Evolutionary conservation across 2,888 invertebrate species (phyloP).

Genomic region (Notocelia uddmanniana): DNA sequence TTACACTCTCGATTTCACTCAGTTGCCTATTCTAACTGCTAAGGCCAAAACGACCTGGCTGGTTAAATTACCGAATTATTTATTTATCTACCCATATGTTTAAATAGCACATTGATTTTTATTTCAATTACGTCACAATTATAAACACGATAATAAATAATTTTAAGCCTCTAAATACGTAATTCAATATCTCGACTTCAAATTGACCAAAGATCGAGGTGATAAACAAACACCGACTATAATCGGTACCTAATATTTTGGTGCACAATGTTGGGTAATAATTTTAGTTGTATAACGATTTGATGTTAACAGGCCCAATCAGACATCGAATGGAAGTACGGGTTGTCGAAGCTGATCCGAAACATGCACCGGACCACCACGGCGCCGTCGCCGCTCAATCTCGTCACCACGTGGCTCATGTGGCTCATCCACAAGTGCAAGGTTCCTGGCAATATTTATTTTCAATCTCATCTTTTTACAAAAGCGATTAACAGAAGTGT

Average conservation of each 20-base stretch:
- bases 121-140: not conserved
- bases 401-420: conserved; percentile 97
- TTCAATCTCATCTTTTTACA: not conserved
- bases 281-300: conserved; percentile 14
- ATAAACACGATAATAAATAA: not conserved
- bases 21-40: not conserved
- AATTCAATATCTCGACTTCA: not conserved
- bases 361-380: conserved; percentile 99
- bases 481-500: not conserved
- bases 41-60: not conserved
- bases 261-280: conserved; percentile 5
- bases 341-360: conserved; percentile 98
- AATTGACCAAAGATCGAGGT: conserved; percentile 11
- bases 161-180: not conserved
- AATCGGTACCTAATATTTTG: conserved; percentile 31
- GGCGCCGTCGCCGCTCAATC: conserved; percentile 98
- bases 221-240: conserved; percentile 31
- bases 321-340: conserved; percentile 99
- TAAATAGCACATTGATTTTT: not conserved
- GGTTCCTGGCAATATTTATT: conserved; percentile 66
- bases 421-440: conserved; percentile 93
- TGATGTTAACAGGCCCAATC: conserved; percentile 94
- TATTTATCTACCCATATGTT: not conserved
- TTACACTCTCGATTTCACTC: not conserved
- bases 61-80: not conserved